Evolutionary conservation across 1,140 invertebrate species (phyloP), one percentile per base, ranked within the genome.

Genomic region (Drusus annulatus): DNA sequence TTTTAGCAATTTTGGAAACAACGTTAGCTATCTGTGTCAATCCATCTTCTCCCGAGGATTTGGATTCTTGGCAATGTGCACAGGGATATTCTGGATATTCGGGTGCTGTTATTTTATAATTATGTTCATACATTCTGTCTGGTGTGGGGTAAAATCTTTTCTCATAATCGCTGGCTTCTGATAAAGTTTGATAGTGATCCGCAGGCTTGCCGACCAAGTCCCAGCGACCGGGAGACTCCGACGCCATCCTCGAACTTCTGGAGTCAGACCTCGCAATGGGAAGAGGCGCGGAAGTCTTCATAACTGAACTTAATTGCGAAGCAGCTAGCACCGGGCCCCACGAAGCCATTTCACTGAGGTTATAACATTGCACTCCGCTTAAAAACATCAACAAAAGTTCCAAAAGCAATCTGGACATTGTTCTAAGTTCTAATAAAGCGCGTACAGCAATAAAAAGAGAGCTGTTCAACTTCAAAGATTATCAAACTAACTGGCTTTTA

Each of bases 1-100:
- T 81, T 75, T 83, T 83, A 15, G 78, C 73, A n/a, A 83, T 54
- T 28, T 68, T 83, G 1, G 63, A 17, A 23, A 81, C 69, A 6
- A 76, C 15, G 19, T 81, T 76, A 2, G 82, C 74, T 16, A 81
- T 77, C 23, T 80, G 60, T 8, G 82, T 81, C 17, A 83, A 62
- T 2, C 68, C 76, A 60, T 83, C 79, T 79, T 78, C 74, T 23
- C 52, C 31, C 7, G 19, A 13, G 0, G 69, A 51, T 54, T 23
- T 69, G 0, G 51, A 62, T 13, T 63, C 56, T 21, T 21, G 19
- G 36, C 79, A 65, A 7, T 65, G 17, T 54, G 76, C 10, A 5
- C n/a, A 10, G 13, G 69, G 21, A 21, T 62, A 60, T 60, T 81
- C 65, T 28, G 68, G n/a, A 23, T 73, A 16, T 21, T 82, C 75